Conservation (phyloP, 2,797 vertebrate genomes). For the Sparidentex hasta region DNA sequence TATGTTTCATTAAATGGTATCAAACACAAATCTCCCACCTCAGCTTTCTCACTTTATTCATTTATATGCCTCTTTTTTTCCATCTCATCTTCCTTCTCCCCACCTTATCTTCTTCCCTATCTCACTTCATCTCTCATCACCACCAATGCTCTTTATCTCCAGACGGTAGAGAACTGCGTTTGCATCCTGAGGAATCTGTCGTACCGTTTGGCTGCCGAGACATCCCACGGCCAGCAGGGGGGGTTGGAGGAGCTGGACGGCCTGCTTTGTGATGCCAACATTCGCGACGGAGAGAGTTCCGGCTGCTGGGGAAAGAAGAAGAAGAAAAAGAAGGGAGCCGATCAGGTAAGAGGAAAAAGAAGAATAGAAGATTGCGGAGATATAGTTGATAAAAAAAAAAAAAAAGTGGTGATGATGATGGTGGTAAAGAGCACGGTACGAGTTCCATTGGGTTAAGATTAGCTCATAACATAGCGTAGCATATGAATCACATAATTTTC, state of each 20-base stretch:
- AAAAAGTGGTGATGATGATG: not conserved
- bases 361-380: slow-evolving; percentile 23
- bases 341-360: slow-evolving; percentile 91
- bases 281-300: slow-evolving; percentile 95
- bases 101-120: slow-evolving; percentile 6
- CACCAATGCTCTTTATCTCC: slow-evolving; percentile 43
- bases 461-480: not conserved
- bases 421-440: not conserved
- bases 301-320: slow-evolving; percentile 99
- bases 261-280: slow-evolving; percentile 94
- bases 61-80: slow-evolving; percentile 13
- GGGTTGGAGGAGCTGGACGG: slow-evolving; percentile 97
- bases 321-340: slow-evolving; percentile 99
- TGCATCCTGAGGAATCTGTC: slow-evolving; percentile 99
- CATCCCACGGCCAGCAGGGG: slow-evolving; percentile 98
- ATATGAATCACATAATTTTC: not conserved
- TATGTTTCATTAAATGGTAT: slow-evolving; percentile 60
- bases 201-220: slow-evolving; percentile 98
- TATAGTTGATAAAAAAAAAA: not conserved
- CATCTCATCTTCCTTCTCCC: slow-evolving; percentile 21
- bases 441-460: not conserved
- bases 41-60: slow-evolving; percentile 21
- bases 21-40: slow-evolving; percentile 48
- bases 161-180: slow-evolving; percentile 99
- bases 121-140: slow-evolving; percentile 25